Evolutionary conservation across 2,888 invertebrate species (phyloP).

Genomic region (Apamea sordens): DNA sequence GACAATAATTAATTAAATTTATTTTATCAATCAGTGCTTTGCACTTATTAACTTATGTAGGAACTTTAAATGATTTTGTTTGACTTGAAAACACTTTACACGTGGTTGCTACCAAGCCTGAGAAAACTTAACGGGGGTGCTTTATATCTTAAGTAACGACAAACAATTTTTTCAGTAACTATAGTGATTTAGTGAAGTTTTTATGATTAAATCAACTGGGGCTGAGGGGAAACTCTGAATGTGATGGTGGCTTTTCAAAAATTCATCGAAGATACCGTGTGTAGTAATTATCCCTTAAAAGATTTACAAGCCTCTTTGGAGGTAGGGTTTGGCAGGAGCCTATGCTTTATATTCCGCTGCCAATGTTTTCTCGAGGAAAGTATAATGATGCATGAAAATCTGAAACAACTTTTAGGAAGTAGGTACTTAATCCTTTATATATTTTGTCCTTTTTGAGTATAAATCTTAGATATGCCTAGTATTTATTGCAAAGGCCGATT

Average conservation of each 20-base stretch:
- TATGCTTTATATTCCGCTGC: not conserved
- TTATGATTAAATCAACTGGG: not conserved
- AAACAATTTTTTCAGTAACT: not conserved
- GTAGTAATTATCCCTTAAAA: not conserved
- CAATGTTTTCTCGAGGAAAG: not conserved
- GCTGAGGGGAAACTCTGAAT: not conserved
- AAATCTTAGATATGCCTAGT: not conserved
- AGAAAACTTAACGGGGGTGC: not conserved
- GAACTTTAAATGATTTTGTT: constrained; percentile 3
- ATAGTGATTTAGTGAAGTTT: not conserved
- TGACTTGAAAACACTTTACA: not conserved
- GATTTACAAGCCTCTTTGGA: not conserved
- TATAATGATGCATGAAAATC: not conserved
- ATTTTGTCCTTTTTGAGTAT: not conserved
- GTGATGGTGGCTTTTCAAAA: not conserved
- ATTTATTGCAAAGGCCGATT: not conserved
- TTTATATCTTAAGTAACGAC: not conserved
- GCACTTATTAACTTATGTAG: not conserved
- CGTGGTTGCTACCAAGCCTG: not conserved
- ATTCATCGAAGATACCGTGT: no score
- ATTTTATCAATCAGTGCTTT: constrained; percentile 1
- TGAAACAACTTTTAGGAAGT: not conserved
- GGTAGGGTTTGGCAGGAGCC: not conserved
- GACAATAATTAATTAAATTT: constrained; percentile 5
- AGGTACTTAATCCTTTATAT: not conserved